These are phyloP conservation scores for Anas platyrhynchos DNA, from an alignment of 2,113 vertebrate species.

Conservation along the genomic window DNA sequence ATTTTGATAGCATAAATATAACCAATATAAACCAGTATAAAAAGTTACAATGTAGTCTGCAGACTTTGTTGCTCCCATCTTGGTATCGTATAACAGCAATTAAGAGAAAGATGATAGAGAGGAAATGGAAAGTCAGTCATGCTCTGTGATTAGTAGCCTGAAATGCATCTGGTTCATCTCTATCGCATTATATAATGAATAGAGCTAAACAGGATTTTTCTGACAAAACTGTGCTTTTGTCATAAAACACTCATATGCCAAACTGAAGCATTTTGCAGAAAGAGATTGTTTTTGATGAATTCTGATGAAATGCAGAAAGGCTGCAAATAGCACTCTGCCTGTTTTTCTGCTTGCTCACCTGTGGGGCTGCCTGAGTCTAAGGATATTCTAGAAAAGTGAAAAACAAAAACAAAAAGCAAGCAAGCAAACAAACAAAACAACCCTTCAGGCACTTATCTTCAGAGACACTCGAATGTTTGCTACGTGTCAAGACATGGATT, in stretches of 20 bases:
- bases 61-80: not conserved
- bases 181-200: not conserved
- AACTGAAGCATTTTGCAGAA: not conserved
- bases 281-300: slow-evolving; percentile 4
- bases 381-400: not conserved
- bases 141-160: not conserved
- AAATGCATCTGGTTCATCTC: not conserved
- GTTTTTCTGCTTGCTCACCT: slow-evolving; percentile 1
- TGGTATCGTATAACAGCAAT: not conserved
- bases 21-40: not conserved
- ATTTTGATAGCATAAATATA: not conserved
- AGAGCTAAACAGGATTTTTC: not conserved
- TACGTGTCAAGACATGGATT: not conserved
- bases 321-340: not conserved
- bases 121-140: not conserved
- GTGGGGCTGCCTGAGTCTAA: not conserved
- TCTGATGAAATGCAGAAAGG: not conserved
- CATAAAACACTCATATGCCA: not conserved
- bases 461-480: not conserved
- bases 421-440: not conserved
- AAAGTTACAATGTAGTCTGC: not conserved
- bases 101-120: not conserved
- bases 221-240: not conserved
- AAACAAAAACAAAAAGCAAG: not conserved
- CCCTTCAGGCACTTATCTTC: not conserved